Evolutionary conservation across 2,888 invertebrate species (phyloP), one percentile per base, ranked within the genome.

Genomic region (Halocaridina rubra): DNA sequence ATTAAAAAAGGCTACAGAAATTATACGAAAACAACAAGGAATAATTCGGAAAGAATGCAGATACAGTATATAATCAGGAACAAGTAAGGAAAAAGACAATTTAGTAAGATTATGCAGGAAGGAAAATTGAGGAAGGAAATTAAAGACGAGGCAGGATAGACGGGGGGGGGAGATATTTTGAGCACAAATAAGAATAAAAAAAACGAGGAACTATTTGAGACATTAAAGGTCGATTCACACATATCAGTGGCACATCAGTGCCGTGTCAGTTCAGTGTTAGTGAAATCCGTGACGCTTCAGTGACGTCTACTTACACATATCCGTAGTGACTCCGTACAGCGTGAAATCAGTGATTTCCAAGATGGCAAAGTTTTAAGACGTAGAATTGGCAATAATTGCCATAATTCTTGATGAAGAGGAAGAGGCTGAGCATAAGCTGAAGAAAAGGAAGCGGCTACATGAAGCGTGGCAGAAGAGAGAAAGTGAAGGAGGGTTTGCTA

Each of bases 321-420:
- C 72, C 39, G 39, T 39, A 0, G 72, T 72, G 72, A 33, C 0
- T 2, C 72, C n/a, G 39, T 16, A 10, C 72, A 39, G 22, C 39
- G 72, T 39, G 46, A 72, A 39, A 24, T 72, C 72, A 32, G 72
- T 32, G 32, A 16, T 72, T 72, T 33, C 33, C 19, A 72, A n/a
- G 72, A 72, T 72, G 72, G 22, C 72, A 72, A 39, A 33, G 8
- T 33, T 72, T 72, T 39, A n/a, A 4, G 72, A 39, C 3, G 32
- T 72, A 39, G 72, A 72, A 10, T 72, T 72, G 39, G 72, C 72
- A 72, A 39, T 72, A 39, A 72, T 72, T 72, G 72, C 33, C 39
- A 72, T 72, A 72, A 72, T 72, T 33, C 33, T 72, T 39, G 32
- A 72, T 72, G 72, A 72, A 39, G 72, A 32, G 39, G 72, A 72